phyloP scores from a whole-genome alignment of 2,797 vertebrate genomes.

The Odontamblyopus lacepedii region DNA sequence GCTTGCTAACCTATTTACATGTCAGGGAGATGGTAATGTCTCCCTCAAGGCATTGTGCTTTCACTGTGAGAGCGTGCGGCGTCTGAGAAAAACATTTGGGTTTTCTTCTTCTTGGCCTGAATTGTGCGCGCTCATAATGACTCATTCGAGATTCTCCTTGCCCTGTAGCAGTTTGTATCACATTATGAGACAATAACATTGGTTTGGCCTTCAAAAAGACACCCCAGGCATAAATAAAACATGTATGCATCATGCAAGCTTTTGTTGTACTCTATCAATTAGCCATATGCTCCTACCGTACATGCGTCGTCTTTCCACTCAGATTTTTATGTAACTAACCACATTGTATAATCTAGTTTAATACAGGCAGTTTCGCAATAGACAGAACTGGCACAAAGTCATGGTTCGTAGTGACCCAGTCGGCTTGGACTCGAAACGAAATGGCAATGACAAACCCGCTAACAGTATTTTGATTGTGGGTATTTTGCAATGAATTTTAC shows the following conservation, averaged over 20 bases:
- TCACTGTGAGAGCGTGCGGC: constrained; percentile 35
- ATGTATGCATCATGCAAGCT: not conserved
- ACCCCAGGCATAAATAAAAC: not conserved
- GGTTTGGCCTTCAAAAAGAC: not conserved
- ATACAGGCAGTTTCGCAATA: not conserved
- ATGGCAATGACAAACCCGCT: not conserved
- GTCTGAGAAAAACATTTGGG: constrained; percentile 49
- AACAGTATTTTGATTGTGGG: too few species aligned
- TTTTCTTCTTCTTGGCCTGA: constrained; percentile 37
- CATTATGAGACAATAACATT: constrained; percentile 1
- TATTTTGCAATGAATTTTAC: too few species aligned
- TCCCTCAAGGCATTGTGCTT: constrained; percentile 29
- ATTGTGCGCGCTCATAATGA: constrained; percentile 39
- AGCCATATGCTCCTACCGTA: not conserved
- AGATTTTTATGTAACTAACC: not conserved
- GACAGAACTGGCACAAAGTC: not conserved
- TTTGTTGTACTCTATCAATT: not conserved
- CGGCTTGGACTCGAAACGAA: not conserved
- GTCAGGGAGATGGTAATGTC: constrained; percentile 35
- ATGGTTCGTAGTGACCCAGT: not conserved
- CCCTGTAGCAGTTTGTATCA: constrained; percentile 8
- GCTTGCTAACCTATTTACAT: constrained; percentile 37
- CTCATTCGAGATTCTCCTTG: constrained; percentile 33
- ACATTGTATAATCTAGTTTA: not conserved
- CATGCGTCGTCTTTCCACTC: not conserved